Base-by-base conservation (phyloP, 2,113 vertebrate genomes). In the Odocoileus hemionus region DNA sequence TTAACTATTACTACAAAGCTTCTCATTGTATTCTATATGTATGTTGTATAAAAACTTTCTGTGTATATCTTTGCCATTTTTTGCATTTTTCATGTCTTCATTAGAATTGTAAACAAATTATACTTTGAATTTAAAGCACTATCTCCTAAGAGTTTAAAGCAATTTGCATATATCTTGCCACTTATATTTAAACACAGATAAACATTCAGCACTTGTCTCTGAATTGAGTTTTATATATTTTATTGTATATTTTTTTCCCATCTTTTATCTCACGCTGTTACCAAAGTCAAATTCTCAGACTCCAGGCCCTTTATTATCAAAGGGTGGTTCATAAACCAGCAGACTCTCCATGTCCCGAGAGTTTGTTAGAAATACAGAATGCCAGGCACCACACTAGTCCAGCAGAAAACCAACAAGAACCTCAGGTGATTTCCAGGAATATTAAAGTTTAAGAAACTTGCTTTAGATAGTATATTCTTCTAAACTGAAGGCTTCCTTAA, bases 371-470 rank as follows among this genome's bases (percentile, higher is more conserved):
- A 90, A 92, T 8, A 30, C 6, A 47, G 54, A 93, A 95, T 82
- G 74, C 47, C 3, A 64, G 83, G 61, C 25, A 79, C 30, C 16
- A 82, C 2, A 17, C 3, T 17, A 91, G 52, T 87, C 3, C 23
- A 74, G 33, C 1, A 13, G n/a, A 36, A 55, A 13, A 55, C 21
- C 21, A 70, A 43, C 50, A 95, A 60, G 60, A 83, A 82, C 23
- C 19, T 36, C 39, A 78, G 25, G 64, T 50, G 60, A 93, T 84
- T 16, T 45, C 39, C 52, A 30, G 52, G 36, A 30, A 86, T n/a
- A 79, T 78, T 84, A 89, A 85, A 58, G 26, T 91, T 97, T 70
- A 54, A 93, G 60, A 94, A 93, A 85, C 17, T 70, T 93, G 16
- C 26, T 74, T 91, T 83, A 89, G 23, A 89, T 79, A 25, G 84